Evolutionary conservation across 2,888 invertebrate genomes (phyloP).

Genomic region (Tipula lateralis): DNA sequence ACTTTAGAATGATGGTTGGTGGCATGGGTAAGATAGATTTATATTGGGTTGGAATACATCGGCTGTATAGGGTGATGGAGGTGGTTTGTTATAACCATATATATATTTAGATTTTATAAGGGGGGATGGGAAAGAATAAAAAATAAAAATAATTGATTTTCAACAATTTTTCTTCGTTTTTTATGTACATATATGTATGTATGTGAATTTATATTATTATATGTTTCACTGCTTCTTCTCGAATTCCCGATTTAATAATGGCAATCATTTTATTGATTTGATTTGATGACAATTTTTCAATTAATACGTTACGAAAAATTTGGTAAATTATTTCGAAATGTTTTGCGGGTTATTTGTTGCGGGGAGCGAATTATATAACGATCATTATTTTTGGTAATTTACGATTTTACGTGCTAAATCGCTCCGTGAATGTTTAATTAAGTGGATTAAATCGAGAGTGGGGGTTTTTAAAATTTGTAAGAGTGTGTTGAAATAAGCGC

Average conservation of each 20-base stretch:
- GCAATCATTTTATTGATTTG: conserved; percentile 21
- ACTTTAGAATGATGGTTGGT: neutral
- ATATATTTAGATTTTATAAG: neutral
- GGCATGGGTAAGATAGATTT: neutral
- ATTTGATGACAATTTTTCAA: conserved; percentile 24
- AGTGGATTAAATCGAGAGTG: neutral
- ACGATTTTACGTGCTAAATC: neutral
- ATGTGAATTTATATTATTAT: neutral
- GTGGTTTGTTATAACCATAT: neutral
- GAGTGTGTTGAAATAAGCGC: neutral
- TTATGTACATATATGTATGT: neutral
- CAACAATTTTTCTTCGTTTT: neutral
- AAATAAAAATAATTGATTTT: conserved; percentile 11
- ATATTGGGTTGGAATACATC: neutral
- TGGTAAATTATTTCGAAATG: neutral
- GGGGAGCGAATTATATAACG: neutral
- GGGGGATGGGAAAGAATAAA: neutral
- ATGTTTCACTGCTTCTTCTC: neutral
- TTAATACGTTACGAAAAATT: neutral
- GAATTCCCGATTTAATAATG: conserved; percentile 11
- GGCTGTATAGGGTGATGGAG: neutral
- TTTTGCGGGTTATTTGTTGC: neutral
- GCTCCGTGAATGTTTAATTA: neutral
- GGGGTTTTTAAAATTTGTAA: neutral
- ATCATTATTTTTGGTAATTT: neutral